Evolutionary conservation across 2,888 invertebrate genomes (phyloP).

Genomic region (Ceratothoa steindachneri): DNA sequence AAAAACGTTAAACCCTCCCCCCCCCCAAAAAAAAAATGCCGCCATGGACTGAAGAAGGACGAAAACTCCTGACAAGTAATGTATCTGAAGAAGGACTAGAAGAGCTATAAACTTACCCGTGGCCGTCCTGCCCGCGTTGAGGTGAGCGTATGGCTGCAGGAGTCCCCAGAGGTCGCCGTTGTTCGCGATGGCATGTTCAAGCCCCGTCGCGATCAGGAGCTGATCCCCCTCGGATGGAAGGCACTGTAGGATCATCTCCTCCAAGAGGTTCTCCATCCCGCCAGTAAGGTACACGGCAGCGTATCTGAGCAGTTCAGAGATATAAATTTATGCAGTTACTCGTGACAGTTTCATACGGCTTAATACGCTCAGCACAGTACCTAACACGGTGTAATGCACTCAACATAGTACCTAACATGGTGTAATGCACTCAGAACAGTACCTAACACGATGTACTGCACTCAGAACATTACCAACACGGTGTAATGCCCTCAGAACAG

Average conservation of each 20-base stretch:
- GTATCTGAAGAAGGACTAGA: no score
- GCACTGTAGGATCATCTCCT: slow-evolving; percentile 74
- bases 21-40: not conserved
- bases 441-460: no score
- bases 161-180: slow-evolving; percentile 86
- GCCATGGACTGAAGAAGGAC: not conserved
- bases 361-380: no score
- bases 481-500: no score
- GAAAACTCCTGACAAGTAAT: not conserved
- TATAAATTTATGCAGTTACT: no score
- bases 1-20: no score
- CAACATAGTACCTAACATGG: no score
- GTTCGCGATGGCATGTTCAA: slow-evolving; percentile 79
- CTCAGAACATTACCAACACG: no score
- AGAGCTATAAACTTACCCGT: slow-evolving; percentile 62
- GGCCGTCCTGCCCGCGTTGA: slow-evolving; percentile 81
- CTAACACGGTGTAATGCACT: no score
- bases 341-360: no score
- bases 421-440: no score
- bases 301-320: no score
- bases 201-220: slow-evolving; percentile 68
- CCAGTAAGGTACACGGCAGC: slow-evolving; percentile 86
- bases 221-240: slow-evolving; percentile 59
- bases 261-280: slow-evolving; percentile 80
- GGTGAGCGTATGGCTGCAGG: slow-evolving; percentile 81